Conservation (phyloP, 2,888 invertebrate species). For the Bombylius discolor region DNA sequence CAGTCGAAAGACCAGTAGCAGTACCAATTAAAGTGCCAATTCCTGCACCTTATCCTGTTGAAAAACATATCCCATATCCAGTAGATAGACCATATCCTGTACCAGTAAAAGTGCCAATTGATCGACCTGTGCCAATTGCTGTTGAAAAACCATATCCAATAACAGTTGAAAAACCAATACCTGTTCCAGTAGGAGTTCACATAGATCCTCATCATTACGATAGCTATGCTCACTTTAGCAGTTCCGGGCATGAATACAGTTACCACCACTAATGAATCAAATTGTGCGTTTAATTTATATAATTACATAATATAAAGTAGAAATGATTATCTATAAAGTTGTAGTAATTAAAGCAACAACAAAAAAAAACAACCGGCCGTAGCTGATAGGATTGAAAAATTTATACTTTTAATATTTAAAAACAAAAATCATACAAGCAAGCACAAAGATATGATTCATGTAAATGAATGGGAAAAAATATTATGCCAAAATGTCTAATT, state of each 20-base stretch:
- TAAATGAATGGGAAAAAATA: too few species aligned
- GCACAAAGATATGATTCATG: too few species aligned
- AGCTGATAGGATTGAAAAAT: too few species aligned
- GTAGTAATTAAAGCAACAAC: too few species aligned
- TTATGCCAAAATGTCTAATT: too few species aligned
- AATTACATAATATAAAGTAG: background rate
- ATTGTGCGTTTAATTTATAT: background rate
- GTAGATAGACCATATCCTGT: slow-evolving; percentile 49
- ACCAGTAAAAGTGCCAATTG: slow-evolving; percentile 50
- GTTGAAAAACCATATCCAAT: slow-evolving; percentile 49
- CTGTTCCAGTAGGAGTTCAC: slow-evolving; percentile 42
- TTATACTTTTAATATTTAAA: too few species aligned
- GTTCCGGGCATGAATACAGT: slow-evolving; percentile 34
- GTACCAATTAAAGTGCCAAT: slow-evolving; percentile 62
- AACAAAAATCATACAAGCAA: too few species aligned
- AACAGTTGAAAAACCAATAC: slow-evolving; percentile 49
- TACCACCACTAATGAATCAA: slow-evolving; percentile 15
- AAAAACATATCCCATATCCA: slow-evolving; percentile 54
- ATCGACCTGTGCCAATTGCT: slow-evolving; percentile 39
- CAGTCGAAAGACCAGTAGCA: slow-evolving; percentile 50
- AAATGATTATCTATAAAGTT: too few species aligned
- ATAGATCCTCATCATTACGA: slow-evolving; percentile 19
- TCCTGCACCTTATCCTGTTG: slow-evolving; percentile 55
- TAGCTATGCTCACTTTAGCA: slow-evolving; percentile 40
- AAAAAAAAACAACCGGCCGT: too few species aligned